A percentile compares a stretch with the other conserved stretches of the same genome.
Conservation (phyloP, 1,140 invertebrate genomes). For the Trachymyrmex cornetzi region DNA sequence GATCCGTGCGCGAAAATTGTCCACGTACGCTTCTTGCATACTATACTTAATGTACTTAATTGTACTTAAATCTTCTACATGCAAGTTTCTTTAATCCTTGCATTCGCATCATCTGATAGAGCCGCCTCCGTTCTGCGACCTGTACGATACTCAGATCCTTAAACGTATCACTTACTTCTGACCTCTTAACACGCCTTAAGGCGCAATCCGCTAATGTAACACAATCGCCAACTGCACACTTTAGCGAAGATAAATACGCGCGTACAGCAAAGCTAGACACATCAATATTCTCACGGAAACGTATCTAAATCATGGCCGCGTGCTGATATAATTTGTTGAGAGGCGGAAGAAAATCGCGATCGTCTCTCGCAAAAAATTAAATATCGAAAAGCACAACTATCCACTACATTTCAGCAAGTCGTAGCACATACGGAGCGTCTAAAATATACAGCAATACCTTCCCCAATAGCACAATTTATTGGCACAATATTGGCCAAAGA, state of each 20-base stretch:
- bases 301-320: constrained; percentile 26
- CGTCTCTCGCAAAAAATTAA: constrained; percentile 29
- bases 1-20: background rate
- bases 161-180: constrained; percentile 38
- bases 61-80: background rate
- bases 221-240: constrained; percentile 56
- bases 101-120: background rate
- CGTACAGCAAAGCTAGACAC: constrained; percentile 53
- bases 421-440: constrained; percentile 21
- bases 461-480: too few species aligned
- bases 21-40: background rate
- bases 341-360: background rate
- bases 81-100: background rate
- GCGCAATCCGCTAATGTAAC: constrained; percentile 39
- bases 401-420: constrained; percentile 19
- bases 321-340: background rate
- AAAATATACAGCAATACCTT: constrained; percentile 15
- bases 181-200: constrained; percentile 33
- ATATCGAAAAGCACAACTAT: constrained; percentile 36
- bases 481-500: too few species aligned
- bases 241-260: constrained; percentile 61
- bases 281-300: constrained; percentile 46
- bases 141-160: constrained; percentile 57
- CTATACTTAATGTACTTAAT: background rate
- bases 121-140: constrained; percentile 38